Evolutionary conservation across 2,888 invertebrate genomes (phyloP), one percentile per base, ranked within the genome.

Genomic region (Griposia aprilina): DNA sequence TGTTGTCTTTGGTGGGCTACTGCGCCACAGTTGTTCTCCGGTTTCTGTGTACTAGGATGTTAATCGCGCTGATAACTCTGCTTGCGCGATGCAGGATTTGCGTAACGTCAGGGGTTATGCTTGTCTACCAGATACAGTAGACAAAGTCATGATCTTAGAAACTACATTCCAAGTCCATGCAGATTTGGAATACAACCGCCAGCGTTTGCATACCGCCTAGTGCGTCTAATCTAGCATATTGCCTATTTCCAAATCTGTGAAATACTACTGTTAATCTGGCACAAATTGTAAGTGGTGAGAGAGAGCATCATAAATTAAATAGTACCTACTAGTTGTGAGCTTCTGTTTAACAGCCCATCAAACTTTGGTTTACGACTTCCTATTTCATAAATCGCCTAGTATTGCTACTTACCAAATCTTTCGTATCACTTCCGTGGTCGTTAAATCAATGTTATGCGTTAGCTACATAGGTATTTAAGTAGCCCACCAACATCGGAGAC

Each of bases 311-410:
- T 77, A 60, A 82, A 82, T 79, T 55, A 48, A 65, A 65, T 50
- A 78, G 48, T 48, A 23, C 20, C 26, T 59, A 60, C 20, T 30
- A 62, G 41, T 79, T 36, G 74, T 36, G 48, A 50, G 78, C 52
- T 73, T 59, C 71, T 62, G n/a, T 82, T 78, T 69, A 60, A 78
- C 11, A 55, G 52, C 57, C 69, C 41, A 78, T 81, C 55, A 55
- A 82, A 73, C 41, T 17, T 55, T 30, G 10, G 41, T 78, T 83
- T 71, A 82, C 60, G 17, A 70, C 69, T 84, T 81, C 84, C 84
- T 65, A 57, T 80, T 76, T 57, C 76, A 69, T 50, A 60, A 30
- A 69, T 13, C 41, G 15, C 23, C 23, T 36, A 52, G 20, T 17
- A 50, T 50, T 60, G 36, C 48, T 60, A 45, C 45, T 71, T 66